Evolutionary conservation across 2,888 invertebrate genomes (phyloP), one percentile per base, ranked within the genome.

Genomic region (Cyaniris semiargus): DNA sequence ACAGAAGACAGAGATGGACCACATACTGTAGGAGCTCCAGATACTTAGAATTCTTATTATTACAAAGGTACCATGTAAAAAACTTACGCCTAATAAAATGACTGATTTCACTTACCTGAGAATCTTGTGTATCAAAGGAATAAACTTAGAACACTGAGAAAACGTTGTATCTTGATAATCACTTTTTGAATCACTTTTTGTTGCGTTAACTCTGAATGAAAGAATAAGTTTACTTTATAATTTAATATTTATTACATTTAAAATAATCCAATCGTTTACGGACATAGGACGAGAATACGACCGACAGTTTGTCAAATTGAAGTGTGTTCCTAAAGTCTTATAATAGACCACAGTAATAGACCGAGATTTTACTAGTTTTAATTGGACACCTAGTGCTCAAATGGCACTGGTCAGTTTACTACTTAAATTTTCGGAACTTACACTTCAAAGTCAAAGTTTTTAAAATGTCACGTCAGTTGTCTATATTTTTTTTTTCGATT

Each of bases 151-250:
- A 23, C 74, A 74, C 74, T 23, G 7, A 27, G 23, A 74, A 18
- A 27, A 18, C 44, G 23, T 27, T 48, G 27, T 74, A 74, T 38
- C 38, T 38, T 38, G 23, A 21, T 27, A 74, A 27, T 44, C 48
- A 74, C 74, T 53, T 74, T 74, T 53, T 53, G 48, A 74, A 27
- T 44, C 48, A 74, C 74, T 53, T 74, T 74, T 53, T 53, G 48
- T 23, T 27, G n/a, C 74, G 48, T 10, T 53, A 53, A 53, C 27
- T 74, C 44, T 23, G 23, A 53, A 18, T 27, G n/a, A 53, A 48
- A 74, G 18, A 53, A 48, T 15, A 13, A 74, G 27, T 74, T 53
- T 53, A 21, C 5, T 53, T 38, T n/a, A 38, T 23, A 72, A 13
- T 15, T 72, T 23, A 21, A 18, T 15, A 13, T 15, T 72, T 23